These are phyloP conservation scores for Apocrypta bakeri DNA, from an alignment of 1,140 invertebrate species.

Conservation along the genomic window DNA sequence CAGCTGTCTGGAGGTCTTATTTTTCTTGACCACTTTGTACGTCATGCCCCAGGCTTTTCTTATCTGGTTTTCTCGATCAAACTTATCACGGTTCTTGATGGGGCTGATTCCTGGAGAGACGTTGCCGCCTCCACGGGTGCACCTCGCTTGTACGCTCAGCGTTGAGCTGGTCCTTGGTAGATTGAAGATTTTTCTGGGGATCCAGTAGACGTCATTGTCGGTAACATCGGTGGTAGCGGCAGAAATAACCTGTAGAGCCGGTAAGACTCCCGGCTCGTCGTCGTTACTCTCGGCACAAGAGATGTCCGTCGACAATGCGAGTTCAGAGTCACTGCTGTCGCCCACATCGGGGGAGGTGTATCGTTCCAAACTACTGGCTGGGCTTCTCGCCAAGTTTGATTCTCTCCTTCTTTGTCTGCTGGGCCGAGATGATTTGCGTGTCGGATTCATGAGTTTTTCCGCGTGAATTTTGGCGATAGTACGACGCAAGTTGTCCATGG, in stretches of 20 bases:
- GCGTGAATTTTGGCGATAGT: not conserved
- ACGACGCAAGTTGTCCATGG: not conserved
- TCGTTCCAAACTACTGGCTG: not conserved
- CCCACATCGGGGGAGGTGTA: not conserved
- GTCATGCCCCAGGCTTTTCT: not conserved
- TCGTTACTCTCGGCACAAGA: conserved; percentile 7
- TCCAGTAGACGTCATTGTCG: conserved; percentile 54
- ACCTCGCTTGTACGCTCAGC: conserved; percentile 49
- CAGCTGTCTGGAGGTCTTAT: not conserved
- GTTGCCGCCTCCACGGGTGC: not conserved
- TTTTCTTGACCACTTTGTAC: not conserved
- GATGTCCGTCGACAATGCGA: conserved; percentile 25
- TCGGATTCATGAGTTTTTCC: too few species aligned
- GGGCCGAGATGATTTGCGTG: not conserved
- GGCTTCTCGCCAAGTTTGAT: not conserved
- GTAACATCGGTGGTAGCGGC: not conserved
- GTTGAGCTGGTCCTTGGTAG: conserved; percentile 56
- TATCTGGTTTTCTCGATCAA: not conserved
- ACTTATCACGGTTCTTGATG: conserved; percentile 38
- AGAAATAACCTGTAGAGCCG: not conserved
- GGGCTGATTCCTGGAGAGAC: conserved; percentile 54
- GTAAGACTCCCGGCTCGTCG: not conserved
- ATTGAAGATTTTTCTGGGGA: conserved; percentile 39
- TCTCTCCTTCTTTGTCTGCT: conserved; percentile 4
- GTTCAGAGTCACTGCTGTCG: conserved; percentile 28